Base-by-base conservation (phyloP, 2,113 vertebrate species). In the Aldabrachelys gigantea region DNA sequence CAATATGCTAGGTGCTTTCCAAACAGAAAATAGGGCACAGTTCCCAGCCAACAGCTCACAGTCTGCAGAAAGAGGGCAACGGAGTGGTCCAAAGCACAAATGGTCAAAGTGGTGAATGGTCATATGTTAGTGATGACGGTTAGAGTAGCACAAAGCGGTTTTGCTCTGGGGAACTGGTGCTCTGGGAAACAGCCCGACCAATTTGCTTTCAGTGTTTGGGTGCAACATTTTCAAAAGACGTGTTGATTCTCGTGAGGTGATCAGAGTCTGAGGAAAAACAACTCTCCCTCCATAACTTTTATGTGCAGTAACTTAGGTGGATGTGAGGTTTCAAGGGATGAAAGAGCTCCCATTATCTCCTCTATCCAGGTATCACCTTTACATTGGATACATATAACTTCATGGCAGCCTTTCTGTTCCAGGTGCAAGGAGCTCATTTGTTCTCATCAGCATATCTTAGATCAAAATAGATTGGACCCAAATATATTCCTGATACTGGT, bases 41-140 rank as follows among this genome's bases (percentile, higher is more conserved):
- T 44, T 59, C 82, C 59, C 1, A 0, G 31, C 0, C 17, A 3
- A 10, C 35, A 88, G 24, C 0, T 4, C 41, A 79, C 50, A 69
- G 90, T 82, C 78, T 56, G 4, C 57, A 49, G 25, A 49, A 4
- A 50, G 52, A 27, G 9, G 76, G 25, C 65, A 84, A 72, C 2
- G 19, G 17, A 8, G 17, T 25, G 22, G 47, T 1, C 38, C 80
- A 52, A n/a, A 82, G 3, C 16, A 1, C 0, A 65, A 86, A 41
- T 0, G 2, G 31, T 78, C 17, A 35, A 53, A 16, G 21, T 31
- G 24, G 6, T 24, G 24, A n/a, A 65, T 69, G 69, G 7, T 85
- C 69, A 27, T 35, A 7, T 81, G 31, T n/a, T 53, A 19, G 19
- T 31, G 31, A n/a, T n/a, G 62, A 65, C n/a, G 35, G 8, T 65